Conservation (phyloP, 2,888 invertebrate species). For the Hydrotaea diabolus region DNA sequence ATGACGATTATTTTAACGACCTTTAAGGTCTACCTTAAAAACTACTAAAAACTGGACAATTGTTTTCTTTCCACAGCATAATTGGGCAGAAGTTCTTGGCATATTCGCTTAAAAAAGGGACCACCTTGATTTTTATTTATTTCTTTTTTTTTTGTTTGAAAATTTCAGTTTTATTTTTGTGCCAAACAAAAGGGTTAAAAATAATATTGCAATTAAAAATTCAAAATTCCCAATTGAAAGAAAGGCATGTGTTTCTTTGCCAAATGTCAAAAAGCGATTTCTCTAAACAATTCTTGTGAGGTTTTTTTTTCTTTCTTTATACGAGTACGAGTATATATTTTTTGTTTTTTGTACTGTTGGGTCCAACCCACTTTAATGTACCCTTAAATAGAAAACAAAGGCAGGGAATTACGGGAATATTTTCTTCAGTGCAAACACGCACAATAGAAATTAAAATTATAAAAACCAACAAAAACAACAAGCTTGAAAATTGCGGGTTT, state of each 20-base stretch:
- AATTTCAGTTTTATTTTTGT: not conserved
- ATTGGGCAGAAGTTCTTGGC: not conserved
- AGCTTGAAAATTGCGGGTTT: not conserved
- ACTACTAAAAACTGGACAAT: not conserved
- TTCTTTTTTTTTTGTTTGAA: slow-evolving; percentile 13
- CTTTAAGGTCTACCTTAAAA: no score
- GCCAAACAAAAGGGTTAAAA: slow-evolving; percentile 44
- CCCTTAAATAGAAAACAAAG: slow-evolving; percentile 52
- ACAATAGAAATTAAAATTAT: slow-evolving; percentile 56
- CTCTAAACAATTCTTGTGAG: slow-evolving; percentile 34
- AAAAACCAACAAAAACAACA: slow-evolving; percentile 31
- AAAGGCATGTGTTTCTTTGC: not conserved
- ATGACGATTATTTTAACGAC: not conserved
- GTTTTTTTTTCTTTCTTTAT: not conserved
- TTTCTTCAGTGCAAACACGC: slow-evolving; percentile 35
- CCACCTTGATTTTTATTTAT: slow-evolving; percentile 7
- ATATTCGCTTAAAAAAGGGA: not conserved
- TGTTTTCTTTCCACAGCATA: not conserved
- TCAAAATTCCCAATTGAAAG: slow-evolving; percentile 44
- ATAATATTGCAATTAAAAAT: slow-evolving; percentile 32
- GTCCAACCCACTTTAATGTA: slow-evolving; percentile 63
- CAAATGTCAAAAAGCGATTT: slow-evolving; percentile 49
- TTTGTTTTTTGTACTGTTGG: slow-evolving; percentile 16
- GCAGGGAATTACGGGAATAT: slow-evolving; percentile 24
- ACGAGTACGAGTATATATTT: no score